Base-by-base conservation (phyloP, 1,140 invertebrate genomes). In the Heterodera schachtii region DNA sequence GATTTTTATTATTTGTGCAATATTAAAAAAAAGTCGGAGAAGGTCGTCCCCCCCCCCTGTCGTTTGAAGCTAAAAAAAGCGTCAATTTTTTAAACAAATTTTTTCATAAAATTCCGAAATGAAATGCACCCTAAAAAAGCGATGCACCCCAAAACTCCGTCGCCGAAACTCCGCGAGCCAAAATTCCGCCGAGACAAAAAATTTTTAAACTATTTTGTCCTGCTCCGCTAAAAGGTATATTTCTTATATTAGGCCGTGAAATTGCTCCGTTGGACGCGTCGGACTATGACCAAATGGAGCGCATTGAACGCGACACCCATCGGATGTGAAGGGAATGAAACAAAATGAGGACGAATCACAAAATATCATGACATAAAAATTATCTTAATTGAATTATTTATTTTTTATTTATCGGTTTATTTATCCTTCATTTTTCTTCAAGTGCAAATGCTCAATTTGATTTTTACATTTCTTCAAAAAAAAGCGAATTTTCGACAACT, bases 221-320 rank as follows among this genome's bases (percentile, higher is more conserved):
- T n/a, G n/a, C n/a, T n/a, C n/a, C n/a, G n/a, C n/a, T n/a, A n/a
- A n/a, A n/a, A n/a, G n/a, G 31, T 31, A 31, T 31, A 31, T 31
- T 31, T 31, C 0, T 31, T 31, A 1, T 57, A 82, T 83, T n/a
- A 84, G 83, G 83, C 21, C 84, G 84, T 31, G 13, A 46, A 64
- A 85, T 85, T 71, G 75, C 83, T 43, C 49, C 41, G 19, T 47
- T 85, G 3, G 86, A 86, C 43, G 73, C 75, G n/a, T 52, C 83
- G 21, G 84, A 85, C 70, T 86, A 79, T 43, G 84, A 86, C 21
- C 83, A 81, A 66, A 60, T 85, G 73, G 84, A 85, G n/a, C 46
- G 46, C n/a, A 87, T 85, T 31, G 84, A 85, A 66, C 16, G 52
- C 19, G 71, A 70, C 31, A 78, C 76, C 7, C 76, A 70, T 3